These are phyloP conservation scores for Anastatus disparis DNA, from an alignment of 1,140 invertebrate genomes.

Conservation along the genomic window DNA sequence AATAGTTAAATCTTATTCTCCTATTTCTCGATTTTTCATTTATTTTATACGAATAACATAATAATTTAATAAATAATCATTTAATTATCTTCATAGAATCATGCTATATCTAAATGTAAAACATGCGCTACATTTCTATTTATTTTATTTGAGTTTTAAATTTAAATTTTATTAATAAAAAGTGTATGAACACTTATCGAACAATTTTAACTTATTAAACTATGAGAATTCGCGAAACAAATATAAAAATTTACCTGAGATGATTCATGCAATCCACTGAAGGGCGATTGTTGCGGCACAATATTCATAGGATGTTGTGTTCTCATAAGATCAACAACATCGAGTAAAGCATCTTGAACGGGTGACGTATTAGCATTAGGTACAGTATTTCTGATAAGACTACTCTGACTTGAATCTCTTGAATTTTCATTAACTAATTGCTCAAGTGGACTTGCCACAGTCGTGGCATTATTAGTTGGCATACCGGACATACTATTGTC, in stretches of 20 bases:
- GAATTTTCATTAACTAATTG: conserved; percentile 60
- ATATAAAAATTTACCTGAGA: conserved; percentile 44
- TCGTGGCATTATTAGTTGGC: conserved; percentile 42
- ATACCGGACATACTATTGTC: conserved; percentile 65
- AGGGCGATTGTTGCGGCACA: conserved; percentile 53
- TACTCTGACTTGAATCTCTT: conserved; percentile 51
- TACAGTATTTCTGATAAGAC: conserved; percentile 48
- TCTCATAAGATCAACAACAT: conserved; percentile 61
- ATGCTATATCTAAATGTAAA: no score
- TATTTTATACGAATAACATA: no score
- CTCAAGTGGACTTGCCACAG: conserved; percentile 55
- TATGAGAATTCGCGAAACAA: no score
- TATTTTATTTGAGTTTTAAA: no score
- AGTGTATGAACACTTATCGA: no score
- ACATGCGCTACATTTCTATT: no score
- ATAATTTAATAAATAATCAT: no score
- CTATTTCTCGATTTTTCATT: no score
- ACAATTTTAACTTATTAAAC: no score
- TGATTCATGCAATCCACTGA: conserved; percentile 57
- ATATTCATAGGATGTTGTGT: conserved; percentile 57
- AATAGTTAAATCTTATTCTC: no score
- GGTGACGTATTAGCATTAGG: conserved; percentile 51
- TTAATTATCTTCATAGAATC: no score
- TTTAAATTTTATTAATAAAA: no score
- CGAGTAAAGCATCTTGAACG: conserved; percentile 58